These are phyloP conservation scores for Grus americana DNA, from an alignment of 2,113 vertebrate genomes.

Conservation along the genomic window DNA sequence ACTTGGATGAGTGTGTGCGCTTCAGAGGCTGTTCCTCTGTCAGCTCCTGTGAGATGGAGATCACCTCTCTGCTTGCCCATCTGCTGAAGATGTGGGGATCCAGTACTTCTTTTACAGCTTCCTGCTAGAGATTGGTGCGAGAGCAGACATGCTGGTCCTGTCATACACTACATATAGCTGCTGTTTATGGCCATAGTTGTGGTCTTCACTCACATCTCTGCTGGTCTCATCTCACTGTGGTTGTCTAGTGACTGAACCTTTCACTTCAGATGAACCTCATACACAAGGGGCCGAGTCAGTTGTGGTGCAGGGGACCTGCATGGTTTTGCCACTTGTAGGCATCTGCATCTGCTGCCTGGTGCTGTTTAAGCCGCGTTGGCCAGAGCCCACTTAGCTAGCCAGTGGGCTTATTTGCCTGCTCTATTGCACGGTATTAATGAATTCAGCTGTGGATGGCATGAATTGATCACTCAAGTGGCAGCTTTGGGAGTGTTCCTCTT, in stretches of 20 bases:
- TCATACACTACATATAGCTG: not conserved
- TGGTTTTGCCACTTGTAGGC: not conserved
- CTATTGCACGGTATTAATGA: not conserved
- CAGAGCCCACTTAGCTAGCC: not conserved
- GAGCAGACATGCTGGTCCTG: not conserved
- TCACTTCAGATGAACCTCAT: not conserved
- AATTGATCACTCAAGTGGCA: not conserved
- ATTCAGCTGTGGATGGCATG: not conserved
- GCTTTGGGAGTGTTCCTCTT: not conserved
- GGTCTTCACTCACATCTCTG: not conserved
- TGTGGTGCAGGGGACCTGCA: not conserved
- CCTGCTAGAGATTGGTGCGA: not conserved
- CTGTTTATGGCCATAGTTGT: fast-evolving
- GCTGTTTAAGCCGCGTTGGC: not conserved
- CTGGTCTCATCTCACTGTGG: not conserved
- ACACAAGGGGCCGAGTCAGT: not conserved
- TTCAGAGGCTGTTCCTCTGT: not conserved
- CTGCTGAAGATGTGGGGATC: not conserved
- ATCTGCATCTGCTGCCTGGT: not conserved
- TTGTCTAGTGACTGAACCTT: not conserved
- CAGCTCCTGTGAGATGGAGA: not conserved
- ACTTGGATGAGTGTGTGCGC: not conserved
- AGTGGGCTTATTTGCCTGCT: not conserved
- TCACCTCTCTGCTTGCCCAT: not conserved
- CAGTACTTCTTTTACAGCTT: not conserved